These are phyloP conservation scores for Hydra vulgaris DNA, from an alignment of 30 jellyfish, hydroid and myxozoan species.

Conservation along the genomic window DNA sequence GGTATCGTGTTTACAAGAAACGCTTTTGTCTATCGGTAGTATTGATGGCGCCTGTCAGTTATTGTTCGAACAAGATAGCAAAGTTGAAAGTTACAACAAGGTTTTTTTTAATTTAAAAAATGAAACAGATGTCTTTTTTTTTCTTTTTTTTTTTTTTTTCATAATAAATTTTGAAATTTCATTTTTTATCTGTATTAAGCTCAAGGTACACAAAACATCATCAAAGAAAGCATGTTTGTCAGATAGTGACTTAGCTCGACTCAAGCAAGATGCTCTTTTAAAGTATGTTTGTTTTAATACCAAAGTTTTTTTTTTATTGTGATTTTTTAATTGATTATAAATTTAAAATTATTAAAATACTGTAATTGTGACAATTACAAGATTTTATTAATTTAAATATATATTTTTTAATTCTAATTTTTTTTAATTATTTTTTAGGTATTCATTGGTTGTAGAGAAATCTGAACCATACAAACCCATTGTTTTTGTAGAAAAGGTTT, in stretches of 20 bases:
- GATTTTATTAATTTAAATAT: not conserved
- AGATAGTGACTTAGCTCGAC: not conserved
- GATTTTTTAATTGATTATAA: not conserved
- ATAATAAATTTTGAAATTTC: too few species aligned
- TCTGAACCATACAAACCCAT: constrained; percentile 3
- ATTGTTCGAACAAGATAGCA: constrained; percentile 4
- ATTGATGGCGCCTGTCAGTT: constrained; percentile 3
- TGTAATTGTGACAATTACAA: not conserved
- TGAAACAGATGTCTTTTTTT: not conserved
- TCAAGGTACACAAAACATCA: constrained; percentile 11
- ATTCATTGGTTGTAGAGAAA: constrained; percentile 8
- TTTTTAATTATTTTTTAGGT: not conserved
- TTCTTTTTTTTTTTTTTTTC: too few species aligned
- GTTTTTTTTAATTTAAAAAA: not conserved
- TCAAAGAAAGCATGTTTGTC: constrained; percentile 15
- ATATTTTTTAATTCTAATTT: not conserved
- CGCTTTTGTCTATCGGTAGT: not conserved
- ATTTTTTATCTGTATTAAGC: too few species aligned
- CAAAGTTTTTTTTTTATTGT: not conserved
- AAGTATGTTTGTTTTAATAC: constrained; percentile 9
- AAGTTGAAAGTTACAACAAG: not conserved
- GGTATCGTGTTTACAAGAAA: constrained; percentile 7
- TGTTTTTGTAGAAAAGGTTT: constrained; percentile 24
- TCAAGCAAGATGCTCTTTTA: constrained; percentile 17
- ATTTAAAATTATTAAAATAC: too few species aligned